Conservation (phyloP, 2,888 invertebrate species). For the Abrostola tripartita region DNA sequence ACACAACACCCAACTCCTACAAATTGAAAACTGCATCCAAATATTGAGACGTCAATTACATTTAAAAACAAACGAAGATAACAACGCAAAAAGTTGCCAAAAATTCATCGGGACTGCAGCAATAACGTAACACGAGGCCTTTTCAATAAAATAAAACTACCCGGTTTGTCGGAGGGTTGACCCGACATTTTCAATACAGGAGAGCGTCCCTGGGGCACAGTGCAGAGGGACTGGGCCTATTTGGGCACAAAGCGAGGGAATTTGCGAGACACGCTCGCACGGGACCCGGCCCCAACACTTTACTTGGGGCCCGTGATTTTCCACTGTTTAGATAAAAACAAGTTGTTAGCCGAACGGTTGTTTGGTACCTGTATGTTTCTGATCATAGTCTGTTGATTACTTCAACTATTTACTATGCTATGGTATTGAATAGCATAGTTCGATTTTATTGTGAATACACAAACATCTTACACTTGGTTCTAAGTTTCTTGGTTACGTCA, state of each 20-base stretch:
- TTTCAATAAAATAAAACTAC: constrained; percentile 68
- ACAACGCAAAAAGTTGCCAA: constrained; percentile 42
- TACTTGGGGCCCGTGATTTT: constrained; percentile 48
- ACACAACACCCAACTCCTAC: not conserved
- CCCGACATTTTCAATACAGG: constrained; percentile 63
- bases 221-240: constrained; percentile 56
- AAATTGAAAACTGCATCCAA: constrained; percentile 30
- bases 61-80: constrained; percentile 23
- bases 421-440: not conserved
- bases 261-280: constrained; percentile 55
- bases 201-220: constrained; percentile 50
- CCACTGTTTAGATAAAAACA: constrained; percentile 56
- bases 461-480: no score
- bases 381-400: constrained; percentile 32
- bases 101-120: constrained; percentile 43
- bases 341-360: constrained; percentile 43
- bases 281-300: constrained; percentile 52
- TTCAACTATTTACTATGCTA: constrained; percentile 1
- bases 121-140: constrained; percentile 52
- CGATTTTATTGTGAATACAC: no score
- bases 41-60: constrained; percentile 40
- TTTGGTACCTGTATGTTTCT: constrained; percentile 36
- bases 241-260: constrained; percentile 58
- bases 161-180: constrained; percentile 54
- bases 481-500: no score